Percentiles rank a stretch among this genome's conserved stretches.
These are phyloP conservation scores for Gerris lacustris DNA, from an alignment of 2,888 invertebrate genomes.

Conservation along the genomic window DNA sequence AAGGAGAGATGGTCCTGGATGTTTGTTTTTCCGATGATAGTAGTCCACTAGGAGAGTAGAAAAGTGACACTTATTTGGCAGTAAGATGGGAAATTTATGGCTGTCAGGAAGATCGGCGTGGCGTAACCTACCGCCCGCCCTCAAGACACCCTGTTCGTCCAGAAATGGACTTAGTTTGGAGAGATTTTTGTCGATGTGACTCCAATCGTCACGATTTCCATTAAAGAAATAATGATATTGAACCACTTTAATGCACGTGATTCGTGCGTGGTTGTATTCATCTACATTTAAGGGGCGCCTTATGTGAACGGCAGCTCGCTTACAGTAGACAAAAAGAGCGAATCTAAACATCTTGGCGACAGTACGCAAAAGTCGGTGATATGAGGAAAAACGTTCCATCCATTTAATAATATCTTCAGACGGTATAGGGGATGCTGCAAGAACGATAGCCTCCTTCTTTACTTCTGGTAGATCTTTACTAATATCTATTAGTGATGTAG, in stretches of 20 bases:
- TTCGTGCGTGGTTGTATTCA: neutral
- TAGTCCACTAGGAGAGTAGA: neutral
- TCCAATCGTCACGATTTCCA: no score
- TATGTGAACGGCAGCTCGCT: constrained; percentile 16
- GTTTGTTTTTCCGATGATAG: neutral
- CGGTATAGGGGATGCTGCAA: no score
- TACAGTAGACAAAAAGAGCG: no score
- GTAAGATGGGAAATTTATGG: neutral
- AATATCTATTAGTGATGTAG: neutral
- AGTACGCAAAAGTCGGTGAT: no score
- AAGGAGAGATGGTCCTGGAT: neutral
- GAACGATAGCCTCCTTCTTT: no score
- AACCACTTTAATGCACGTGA: neutral
- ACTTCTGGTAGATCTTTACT: no score
- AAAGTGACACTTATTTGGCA: neutral
- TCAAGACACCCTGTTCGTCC: neutral
- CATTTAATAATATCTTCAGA: no score
- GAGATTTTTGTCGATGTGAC: no score
- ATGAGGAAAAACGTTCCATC: no score
- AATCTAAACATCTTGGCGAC: no score
- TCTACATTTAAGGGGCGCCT: neutral
- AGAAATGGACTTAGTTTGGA: neutral
- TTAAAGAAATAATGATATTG: neutral
- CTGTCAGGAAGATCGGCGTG: neutral
- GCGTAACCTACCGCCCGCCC: neutral